Conservation (phyloP, 2,797 vertebrate species). For the Arrhamphus sclerolepis region DNA sequence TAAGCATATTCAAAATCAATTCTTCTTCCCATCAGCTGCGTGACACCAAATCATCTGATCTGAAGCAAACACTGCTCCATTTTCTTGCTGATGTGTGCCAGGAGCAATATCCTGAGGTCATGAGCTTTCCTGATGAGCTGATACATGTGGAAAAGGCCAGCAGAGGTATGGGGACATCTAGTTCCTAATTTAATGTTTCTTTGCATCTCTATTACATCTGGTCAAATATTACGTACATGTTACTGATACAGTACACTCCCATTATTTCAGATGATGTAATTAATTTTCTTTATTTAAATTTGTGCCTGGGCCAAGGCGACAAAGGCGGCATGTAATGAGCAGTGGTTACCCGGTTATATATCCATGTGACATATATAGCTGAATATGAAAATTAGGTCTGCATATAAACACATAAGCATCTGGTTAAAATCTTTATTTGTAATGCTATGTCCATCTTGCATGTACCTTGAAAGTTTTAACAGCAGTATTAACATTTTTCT, state of each 20-base stretch:
- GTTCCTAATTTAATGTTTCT: neutral
- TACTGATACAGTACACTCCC: no score
- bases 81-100: slow-evolving; percentile 88
- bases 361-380: no score
- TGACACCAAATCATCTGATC: slow-evolving; percentile 84
- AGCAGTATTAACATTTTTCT: neutral
- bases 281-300: neutral
- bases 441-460: neutral
- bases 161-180: slow-evolving; percentile 79
- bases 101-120: slow-evolving; percentile 83
- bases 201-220: neutral
- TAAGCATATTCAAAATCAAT: slow-evolving; percentile 17
- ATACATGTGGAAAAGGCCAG: slow-evolving; percentile 93
- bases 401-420: no score
- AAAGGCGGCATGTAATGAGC: neutral
- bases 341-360: neutral
- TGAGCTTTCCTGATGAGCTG: slow-evolving; percentile 88
- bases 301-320: neutral
- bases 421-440: neutral
- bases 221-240: neutral
- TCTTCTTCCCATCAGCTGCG: slow-evolving; percentile 73
- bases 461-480: neutral
- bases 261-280: neutral
- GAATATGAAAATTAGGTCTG: neutral
- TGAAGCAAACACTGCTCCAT: slow-evolving; percentile 90